Evolutionary conservation across 2,113 vertebrate species (phyloP).

Genomic region (Clarias macrocephalus): DNA sequence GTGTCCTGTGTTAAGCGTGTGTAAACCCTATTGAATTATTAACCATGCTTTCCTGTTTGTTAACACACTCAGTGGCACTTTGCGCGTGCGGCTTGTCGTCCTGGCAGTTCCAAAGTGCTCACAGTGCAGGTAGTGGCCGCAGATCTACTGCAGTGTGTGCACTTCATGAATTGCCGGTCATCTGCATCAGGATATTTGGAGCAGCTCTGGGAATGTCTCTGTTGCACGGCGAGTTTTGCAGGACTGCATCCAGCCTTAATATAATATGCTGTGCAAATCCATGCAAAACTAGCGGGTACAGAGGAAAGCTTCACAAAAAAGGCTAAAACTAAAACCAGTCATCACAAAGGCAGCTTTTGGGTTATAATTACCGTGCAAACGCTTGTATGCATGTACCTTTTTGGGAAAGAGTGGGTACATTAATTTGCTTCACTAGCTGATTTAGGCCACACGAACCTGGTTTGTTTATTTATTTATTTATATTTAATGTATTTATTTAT

Average conservation of each 20-base stretch:
- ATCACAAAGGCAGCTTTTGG: not conserved
- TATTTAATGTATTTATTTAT: too few relatives aligned
- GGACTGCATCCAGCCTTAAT: conserved; percentile 90
- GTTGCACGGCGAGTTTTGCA: conserved; percentile 84
- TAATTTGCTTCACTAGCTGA: not conserved
- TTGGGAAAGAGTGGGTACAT: not conserved
- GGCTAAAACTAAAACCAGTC: not conserved
- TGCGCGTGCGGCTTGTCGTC: conserved; percentile 60
- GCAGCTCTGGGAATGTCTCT: conserved; percentile 3
- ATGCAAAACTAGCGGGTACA: conserved; percentile 89
- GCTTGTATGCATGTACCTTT: not conserved
- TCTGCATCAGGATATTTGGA: conserved; percentile 36
- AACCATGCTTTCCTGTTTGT: not conserved
- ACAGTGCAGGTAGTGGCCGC: conserved; percentile 95
- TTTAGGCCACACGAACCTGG: not conserved
- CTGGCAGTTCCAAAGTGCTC: conserved; percentile 96
- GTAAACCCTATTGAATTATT: not conserved
- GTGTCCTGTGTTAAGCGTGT: not conserved
- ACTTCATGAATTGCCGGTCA: conserved; percentile 89
- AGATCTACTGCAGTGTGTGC: conserved; percentile 94
- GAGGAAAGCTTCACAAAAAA: conserved; percentile 10
- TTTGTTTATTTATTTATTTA: too few relatives aligned
- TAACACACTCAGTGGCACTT: not conserved
- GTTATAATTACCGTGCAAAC: not conserved
- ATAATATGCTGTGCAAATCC: conserved; percentile 89